Conservation (phyloP, 2,797 vertebrate genomes). For the Cetoscarus ocellatus region DNA sequence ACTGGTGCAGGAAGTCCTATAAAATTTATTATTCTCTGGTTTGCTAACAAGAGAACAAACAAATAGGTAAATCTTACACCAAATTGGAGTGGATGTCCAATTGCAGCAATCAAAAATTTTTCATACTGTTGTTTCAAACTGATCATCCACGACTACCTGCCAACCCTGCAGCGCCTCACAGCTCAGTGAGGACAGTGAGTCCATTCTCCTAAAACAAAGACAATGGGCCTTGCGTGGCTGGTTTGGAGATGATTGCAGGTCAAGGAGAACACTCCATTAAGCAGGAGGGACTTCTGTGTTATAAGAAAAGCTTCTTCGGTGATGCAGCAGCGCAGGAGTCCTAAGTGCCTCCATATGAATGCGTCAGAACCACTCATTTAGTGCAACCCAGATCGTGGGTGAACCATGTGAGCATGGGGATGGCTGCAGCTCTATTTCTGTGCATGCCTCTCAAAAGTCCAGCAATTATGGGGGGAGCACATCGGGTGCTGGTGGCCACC, state of each 20-base stretch:
- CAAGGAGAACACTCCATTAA: slow-evolving; percentile 79
- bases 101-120: slow-evolving; percentile 3
- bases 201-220: slow-evolving; percentile 71
- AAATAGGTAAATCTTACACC: no score
- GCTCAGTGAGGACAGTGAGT: slow-evolving; percentile 22
- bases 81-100: slow-evolving; percentile 52
- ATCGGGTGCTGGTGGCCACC: slow-evolving; percentile 84
- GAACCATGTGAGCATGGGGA: slow-evolving; percentile 79
- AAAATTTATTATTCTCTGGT: no score
- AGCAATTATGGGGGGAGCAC: slow-evolving; percentile 86
- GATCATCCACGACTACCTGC: slow-evolving; percentile 56
- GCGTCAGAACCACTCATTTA: slow-evolving; percentile 84
- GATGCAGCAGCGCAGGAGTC: slow-evolving; percentile 75
- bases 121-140: slow-evolving; percentile 38
- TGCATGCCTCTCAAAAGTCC: slow-evolving; percentile 80
- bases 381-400: slow-evolving; percentile 85
- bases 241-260: slow-evolving; percentile 80
- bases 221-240: slow-evolving; percentile 68
- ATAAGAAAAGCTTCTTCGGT: slow-evolving; percentile 78
- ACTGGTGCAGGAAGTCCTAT: no score
- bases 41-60: slow-evolving; percentile 36
- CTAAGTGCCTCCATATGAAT: slow-evolving; percentile 86
- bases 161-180: slow-evolving; percentile 55
- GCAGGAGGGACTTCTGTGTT: slow-evolving; percentile 73
- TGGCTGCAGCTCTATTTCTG: slow-evolving; percentile 85